Percentiles rank a stretch among this genome's conserved stretches.
phyloP scores from a whole-genome alignment of 2,113 vertebrate species.

The Emydocephalus ijimae region DNA sequence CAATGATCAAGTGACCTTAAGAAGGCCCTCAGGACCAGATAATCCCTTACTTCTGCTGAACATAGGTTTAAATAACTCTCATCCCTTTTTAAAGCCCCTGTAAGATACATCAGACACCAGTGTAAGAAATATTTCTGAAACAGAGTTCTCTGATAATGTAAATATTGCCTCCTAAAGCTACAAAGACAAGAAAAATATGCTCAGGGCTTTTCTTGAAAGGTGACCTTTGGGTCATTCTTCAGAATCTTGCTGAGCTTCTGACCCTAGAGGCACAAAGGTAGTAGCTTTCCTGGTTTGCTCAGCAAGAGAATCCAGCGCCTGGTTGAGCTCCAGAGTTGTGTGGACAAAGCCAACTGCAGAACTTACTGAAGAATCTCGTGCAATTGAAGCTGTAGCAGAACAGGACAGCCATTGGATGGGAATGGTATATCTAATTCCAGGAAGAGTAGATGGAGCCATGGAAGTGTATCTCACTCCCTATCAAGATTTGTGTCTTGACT shows the following conservation, averaged over 20 bases:
- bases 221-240: not conserved
- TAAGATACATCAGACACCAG: not conserved
- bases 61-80: not conserved
- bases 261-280: not conserved
- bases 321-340: not conserved
- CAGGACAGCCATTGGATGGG: not conserved
- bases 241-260: not conserved
- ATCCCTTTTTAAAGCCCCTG: not conserved
- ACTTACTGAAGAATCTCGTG: not conserved
- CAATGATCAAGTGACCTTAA: not conserved
- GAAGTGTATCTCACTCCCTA: constrained; percentile 17
- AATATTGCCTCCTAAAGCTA: not conserved
- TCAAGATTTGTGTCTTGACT: not conserved
- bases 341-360: not conserved
- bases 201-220: not conserved
- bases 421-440: not conserved
- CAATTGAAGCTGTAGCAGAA: not conserved
- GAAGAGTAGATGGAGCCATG: not conserved
- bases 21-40: not conserved
- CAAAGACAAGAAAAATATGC: not conserved
- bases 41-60: not conserved
- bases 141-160: not conserved
- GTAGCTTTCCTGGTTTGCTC: not conserved
- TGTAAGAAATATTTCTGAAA: not conserved
- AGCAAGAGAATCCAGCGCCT: not conserved